Evolutionary conservation across 2,888 invertebrate genomes (phyloP), one percentile per base, ranked within the genome.

Genomic region (Silvanus unidentatus): DNA sequence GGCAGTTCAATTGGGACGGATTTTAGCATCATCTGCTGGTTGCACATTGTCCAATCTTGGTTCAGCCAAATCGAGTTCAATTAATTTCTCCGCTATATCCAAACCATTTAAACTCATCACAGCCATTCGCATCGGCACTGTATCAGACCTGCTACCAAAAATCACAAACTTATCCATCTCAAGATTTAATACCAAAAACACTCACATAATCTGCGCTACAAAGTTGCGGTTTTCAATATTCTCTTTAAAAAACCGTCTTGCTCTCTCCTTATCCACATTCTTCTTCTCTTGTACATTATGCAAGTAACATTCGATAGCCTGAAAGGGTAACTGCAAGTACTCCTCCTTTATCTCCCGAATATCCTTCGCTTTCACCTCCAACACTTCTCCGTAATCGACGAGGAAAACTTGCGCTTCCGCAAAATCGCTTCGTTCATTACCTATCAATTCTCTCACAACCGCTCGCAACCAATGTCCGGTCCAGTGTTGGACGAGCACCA

Each of bases 301-400:
- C 5, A 62, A 48, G 5, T 53, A 49, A 39, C 60, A 55, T 47
- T 55, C 50, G 1, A 62, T 42, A 5, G 53, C 54, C 59, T 64
- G 64, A 43, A 58, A 59, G 1, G 64, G 62, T 2, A 62, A 34
- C 29, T 56, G 29, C 15, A 62, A 44, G 43, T 56, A 58, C 27
- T 62, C 54, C 11, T 58, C 57, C 39, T 51, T 47, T 22, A 64
- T 63, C 39, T 55, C 45, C 39, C 59, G 46, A 0, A 60, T 41
- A 15, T 54, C 44, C 32, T 52, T 52, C n/a, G 58, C 27, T 4
- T 41, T 37, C 14, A 54, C 48, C n/a, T 37, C 43, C 10, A 54
- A 42, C n/a, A 41, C 44, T 12, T 56, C 57, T 0, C 63, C 64
- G 43, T 58, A 57, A 52, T 64, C 64, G 3, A 62, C 52, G n/a